Evolutionary conservation across 2,113 vertebrate genomes (phyloP), one percentile per base, ranked within the genome.

Genomic region (Paradisaea rubra): DNA sequence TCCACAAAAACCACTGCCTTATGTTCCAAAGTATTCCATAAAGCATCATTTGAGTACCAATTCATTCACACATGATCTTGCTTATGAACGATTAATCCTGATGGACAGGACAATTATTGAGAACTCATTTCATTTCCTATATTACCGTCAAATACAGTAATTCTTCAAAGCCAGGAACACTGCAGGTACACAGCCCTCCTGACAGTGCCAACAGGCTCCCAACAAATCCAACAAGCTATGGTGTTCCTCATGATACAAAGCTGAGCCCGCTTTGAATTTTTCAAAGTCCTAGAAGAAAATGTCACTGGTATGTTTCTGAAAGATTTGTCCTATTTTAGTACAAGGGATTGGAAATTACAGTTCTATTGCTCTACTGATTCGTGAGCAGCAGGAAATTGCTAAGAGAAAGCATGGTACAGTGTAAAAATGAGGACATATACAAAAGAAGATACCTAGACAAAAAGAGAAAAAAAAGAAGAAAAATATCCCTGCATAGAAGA

Each of bases 241-340:
- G 2, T 52, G 41, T 1, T 81, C 64, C 33, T 71, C 3, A 1
- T 0, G 0, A 42, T 1, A 68, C 73, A 54, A n/a, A 50, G 33
- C 52, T 47, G 56, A 69, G 71, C 60, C 45, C 1, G 0, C 15
- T 64, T 11, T 15, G 27, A 61, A 28, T 18, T 66, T 18, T 49
- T 57, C 64, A 25, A 2, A 88, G 57, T 25, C 61, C n/a, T 65
- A 42, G 28, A 79, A 73, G 47, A 77, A 90, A 63, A 68, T 1
- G 27, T 42, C 42, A 77, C 22, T 21, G 12, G 20, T 41, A 5
- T 12, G 13, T 15, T 88, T 87, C 30, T 23, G 24, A 87, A 84
- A 63, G 14, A 57, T 42, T 19, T n/a, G 44, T 39, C 71, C 83
- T 70, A 60, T 78, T 91, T 91, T n/a, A 77, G 71, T 14, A 57